These are phyloP conservation scores for Sebastes minor DNA, from an alignment of 2,797 vertebrate genomes.

Conservation along the genomic window DNA sequence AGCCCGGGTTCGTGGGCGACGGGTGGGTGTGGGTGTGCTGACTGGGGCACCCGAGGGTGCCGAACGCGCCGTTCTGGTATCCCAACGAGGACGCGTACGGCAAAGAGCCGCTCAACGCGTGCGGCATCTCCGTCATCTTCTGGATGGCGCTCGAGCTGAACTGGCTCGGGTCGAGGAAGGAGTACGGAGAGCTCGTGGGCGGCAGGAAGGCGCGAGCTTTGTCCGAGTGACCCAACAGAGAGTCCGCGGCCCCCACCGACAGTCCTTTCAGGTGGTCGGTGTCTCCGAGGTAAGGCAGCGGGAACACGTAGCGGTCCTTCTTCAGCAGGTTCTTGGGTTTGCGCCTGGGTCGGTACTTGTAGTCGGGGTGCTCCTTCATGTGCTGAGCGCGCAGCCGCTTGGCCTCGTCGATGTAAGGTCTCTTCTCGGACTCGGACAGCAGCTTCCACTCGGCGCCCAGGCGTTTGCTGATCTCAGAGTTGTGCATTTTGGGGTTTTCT, in stretches of 20 bases:
- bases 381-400: conserved; percentile 96
- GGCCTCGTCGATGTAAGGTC: conserved; percentile 99
- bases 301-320: conserved; percentile 99
- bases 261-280: conserved; percentile 96
- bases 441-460: conserved; percentile 99
- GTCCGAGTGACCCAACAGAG: conserved; percentile 90
- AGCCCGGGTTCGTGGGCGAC: conserved; percentile 98
- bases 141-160: conserved; percentile 96
- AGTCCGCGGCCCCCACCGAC: conserved; percentile 87
- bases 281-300: conserved; percentile 98
- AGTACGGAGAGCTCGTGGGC: conserved; percentile 92
- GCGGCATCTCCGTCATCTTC: conserved; percentile 99
- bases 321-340: conserved; percentile 99
- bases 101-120: conserved; percentile 92
- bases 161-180: conserved; percentile 96
- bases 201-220: conserved; percentile 96
- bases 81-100: conserved; percentile 97
- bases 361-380: conserved; percentile 99
- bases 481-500: conserved; percentile 99
- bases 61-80: conserved; percentile 98
- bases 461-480: conserved; percentile 98
- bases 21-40: conserved; percentile 99
- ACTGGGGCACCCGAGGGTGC: conserved; percentile 93
- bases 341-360: conserved; percentile 97
- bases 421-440: conserved; percentile 96